Evolutionary conservation across 1,140 invertebrate species (phyloP).

Genomic region (Musca vetustissima): DNA sequence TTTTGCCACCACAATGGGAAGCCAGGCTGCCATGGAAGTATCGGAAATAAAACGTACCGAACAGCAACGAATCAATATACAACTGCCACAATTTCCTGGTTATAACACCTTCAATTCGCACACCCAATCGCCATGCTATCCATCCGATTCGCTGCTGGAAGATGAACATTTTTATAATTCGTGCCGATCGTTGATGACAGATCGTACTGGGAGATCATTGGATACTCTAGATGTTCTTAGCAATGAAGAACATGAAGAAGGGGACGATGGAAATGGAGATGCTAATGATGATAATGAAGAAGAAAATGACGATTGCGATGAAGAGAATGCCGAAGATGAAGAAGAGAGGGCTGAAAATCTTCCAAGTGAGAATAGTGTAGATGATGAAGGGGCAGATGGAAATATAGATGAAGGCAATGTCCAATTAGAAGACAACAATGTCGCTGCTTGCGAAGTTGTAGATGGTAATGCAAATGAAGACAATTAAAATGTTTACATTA

Average conservation of each 20-base stretch:
- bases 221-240: conserved; percentile 45
- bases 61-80: conserved; percentile 34
- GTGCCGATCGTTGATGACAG: conserved; percentile 44
- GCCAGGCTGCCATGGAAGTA: conserved; percentile 40
- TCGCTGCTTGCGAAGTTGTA: not conserved
- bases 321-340: not conserved
- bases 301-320: too few species aligned
- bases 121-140: conserved; percentile 36
- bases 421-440: not conserved
- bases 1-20: conserved; percentile 48
- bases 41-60: conserved; percentile 25
- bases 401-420: not conserved
- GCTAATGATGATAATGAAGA: too few species aligned
- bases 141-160: conserved; percentile 43
- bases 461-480: not conserved
- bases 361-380: too few species aligned
- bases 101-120: conserved; percentile 42
- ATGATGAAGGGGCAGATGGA: too few species aligned
- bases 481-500: too few species aligned
- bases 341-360: too few species aligned
- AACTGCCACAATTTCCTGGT: conserved; percentile 47
- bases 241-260: conserved; percentile 17
- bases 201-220: conserved; percentile 44
- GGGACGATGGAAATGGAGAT: conserved; percentile 6
- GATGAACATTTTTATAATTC: conserved; percentile 31